Percentiles rank a stretch among this genome's conserved stretches.
phyloP scores from a whole-genome alignment of 1,140 invertebrate genomes.

The Elymnias hypermnestra region DNA sequence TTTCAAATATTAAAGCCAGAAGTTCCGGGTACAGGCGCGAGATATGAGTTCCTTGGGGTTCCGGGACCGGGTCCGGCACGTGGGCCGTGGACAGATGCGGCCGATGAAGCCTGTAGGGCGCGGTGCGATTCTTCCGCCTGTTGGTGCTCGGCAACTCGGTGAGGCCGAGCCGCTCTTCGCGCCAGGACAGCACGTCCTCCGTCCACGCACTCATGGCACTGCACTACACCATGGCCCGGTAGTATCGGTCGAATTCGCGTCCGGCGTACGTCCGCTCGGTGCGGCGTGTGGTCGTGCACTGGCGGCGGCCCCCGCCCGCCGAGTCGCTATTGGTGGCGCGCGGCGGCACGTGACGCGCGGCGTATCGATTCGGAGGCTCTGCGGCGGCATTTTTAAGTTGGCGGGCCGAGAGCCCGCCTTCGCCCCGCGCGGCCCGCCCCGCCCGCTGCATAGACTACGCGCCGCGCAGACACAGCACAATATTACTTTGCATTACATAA shows the following conservation, averaged over 20 bases:
- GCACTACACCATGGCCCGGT: slow-evolving; percentile 64
- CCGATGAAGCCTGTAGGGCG: slow-evolving; percentile 76
- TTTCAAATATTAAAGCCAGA: slow-evolving; percentile 92
- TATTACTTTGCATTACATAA: not conserved
- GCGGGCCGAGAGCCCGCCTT: slow-evolving; percentile 64
- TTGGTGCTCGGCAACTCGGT: slow-evolving; percentile 58
- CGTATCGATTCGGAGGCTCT: slow-evolving; percentile 84
- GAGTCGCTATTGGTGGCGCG: slow-evolving; percentile 67
- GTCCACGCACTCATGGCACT: slow-evolving; percentile 71
- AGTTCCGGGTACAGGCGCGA: slow-evolving; percentile 94
- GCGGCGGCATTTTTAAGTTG: slow-evolving; percentile 88
- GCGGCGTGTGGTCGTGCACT: slow-evolving; percentile 55
- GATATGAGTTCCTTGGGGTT: slow-evolving; percentile 84
- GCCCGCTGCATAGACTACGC: slow-evolving; percentile 39
- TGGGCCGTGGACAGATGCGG: slow-evolving; percentile 73
- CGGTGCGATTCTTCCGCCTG: slow-evolving; percentile 71
- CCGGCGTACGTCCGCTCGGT: slow-evolving; percentile 53
- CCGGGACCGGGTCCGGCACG: slow-evolving; percentile 54
- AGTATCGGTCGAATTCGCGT: slow-evolving; percentile 55
- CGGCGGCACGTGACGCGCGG: slow-evolving; percentile 79
- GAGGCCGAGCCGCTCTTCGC: slow-evolving; percentile 62
- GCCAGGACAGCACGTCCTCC: slow-evolving; percentile 62
- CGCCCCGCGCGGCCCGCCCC: slow-evolving; percentile 52
- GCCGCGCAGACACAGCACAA: slow-evolving; percentile 18
- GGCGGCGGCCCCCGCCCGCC: slow-evolving; percentile 35